Evolutionary conservation across 1,140 invertebrate genomes (phyloP), one percentile per base, ranked within the genome.

Genomic region (Parasteatoda tepidariorum): DNA sequence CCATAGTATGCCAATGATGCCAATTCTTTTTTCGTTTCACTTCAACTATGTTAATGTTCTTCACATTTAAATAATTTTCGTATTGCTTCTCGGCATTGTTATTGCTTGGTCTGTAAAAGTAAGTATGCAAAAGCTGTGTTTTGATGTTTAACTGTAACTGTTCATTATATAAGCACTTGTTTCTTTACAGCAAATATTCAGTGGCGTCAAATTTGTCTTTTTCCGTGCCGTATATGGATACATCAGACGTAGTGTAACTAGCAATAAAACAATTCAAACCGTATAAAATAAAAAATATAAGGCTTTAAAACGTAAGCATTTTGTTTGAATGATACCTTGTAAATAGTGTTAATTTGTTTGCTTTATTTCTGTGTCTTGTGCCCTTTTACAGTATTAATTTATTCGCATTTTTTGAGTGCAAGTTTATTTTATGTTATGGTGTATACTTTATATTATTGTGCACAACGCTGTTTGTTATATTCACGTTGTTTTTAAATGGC

Each of bases 191-290:
- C 68, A 74, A 75, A 34, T 30, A 28, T 62, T 15, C 22, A 18
- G 18, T 48, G 74, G 26, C 41, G 38, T 66, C 34, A 54, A 66
- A 66, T 30, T 67, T 34, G 59, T 66, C 74, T 28, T 78, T 33
- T 66, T 48, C 26, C 15, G 24, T 66, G 59, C 38, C 33, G 57
- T n/a, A 62, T 62, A n/a, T 75, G 73, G 62, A 75, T 48, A 48
- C 26, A 54, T 31, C 61, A 66, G 61, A 66, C 64, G 61, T 66
- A 78, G 74, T 78, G 74, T 78, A 78, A 78, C 38, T 78, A 78
- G 74, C 61, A 78, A 78, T 78, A 78, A 76, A 18, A 28, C 11
- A 28, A 54, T 62, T 33, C 2, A n/a, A 64, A n/a, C 5, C 11
- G 34, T 22, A 28, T 33, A 61, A 41, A 48, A 75, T 15, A 2